A percentile compares a stretch with the other conserved stretches of the same genome.
Conservation (phyloP, 1,140 invertebrate genomes). For the Battus philenor region DNA sequence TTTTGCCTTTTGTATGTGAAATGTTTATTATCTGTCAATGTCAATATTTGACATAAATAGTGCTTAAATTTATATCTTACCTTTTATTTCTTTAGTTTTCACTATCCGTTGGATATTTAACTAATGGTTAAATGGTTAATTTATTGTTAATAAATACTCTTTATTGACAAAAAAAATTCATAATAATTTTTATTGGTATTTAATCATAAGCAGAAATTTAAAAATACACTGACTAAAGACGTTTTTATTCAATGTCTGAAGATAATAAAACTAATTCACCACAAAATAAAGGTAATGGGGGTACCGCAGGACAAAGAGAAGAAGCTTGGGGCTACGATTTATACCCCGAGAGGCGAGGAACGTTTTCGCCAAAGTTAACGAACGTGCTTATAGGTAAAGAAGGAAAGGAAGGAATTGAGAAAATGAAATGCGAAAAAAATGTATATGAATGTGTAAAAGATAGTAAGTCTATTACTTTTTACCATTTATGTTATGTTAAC, state of each 20-base stretch:
- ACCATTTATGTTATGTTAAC: constrained; percentile 4
- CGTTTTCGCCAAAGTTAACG: constrained; percentile 75
- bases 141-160: too few species aligned
- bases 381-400: constrained; percentile 78
- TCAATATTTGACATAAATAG: too few species aligned
- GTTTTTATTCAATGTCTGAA: constrained; percentile 20
- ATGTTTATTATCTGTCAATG: too few species aligned
- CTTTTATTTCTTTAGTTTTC: too few species aligned
- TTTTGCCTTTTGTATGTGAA: too few species aligned
- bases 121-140: too few species aligned
- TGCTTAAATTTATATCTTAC: too few species aligned
- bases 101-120: too few species aligned
- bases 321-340: constrained; percentile 86
- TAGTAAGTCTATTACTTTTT: constrained; percentile 75
- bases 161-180: too few species aligned
- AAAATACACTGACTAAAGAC: background rate
- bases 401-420: constrained; percentile 81
- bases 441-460: constrained; percentile 85
- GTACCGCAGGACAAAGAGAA: constrained; percentile 24
- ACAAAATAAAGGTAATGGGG: constrained; percentile 15
- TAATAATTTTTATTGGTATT: too few species aligned
- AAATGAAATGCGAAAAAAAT: constrained; percentile 88
- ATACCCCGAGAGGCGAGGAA: constrained; percentile 88
- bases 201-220: background rate
- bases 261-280: constrained; percentile 17